Evolutionary conservation across 2,113 vertebrate genomes (phyloP), one percentile per base, ranked within the genome.

Genomic region (Otis tarda): DNA sequence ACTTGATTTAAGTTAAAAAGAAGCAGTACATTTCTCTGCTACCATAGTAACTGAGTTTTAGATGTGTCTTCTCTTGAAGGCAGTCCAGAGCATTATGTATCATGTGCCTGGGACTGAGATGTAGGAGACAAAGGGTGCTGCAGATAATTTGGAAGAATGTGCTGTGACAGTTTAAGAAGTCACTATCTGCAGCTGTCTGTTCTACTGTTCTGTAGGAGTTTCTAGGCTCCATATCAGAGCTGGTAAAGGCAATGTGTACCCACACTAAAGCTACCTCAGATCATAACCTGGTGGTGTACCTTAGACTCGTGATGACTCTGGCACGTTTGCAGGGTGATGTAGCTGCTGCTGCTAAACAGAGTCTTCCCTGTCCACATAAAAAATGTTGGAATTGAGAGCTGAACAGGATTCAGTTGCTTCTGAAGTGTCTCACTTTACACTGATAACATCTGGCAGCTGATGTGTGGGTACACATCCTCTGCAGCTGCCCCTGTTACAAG

Each of bases 11-110:
- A 8, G 4, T 13, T 64, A 52, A 65, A 95, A 87, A 79, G 60
- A 71, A 90, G 33, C 6, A 43, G 14, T 19, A 12, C 0, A 1
- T 52, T 88, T 79, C 23, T 60, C 43, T 94, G 93, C 74, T 94
- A 88, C 90, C 82, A 55, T 59, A 90, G 65, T 61, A 94, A 90
- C 82, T 50, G 74, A 70, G 6, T 74, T 87, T 84, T 87, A 84
- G 69, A 78, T 43, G 20, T 43, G 10, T 74, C 82, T 84, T 79
- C 31, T 78, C 60, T 56, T 71, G 31, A 82, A 67, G 25, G 17
- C 8, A 61, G n/a, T 53, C 56, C 6, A 37, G 64, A 70, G 9
- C 8, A 45, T 75, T 21, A 4, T 27, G 28, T 53, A 15, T 39
- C 10, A 3, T 28, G 19, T n/a, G 52, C 22, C 60, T 50, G n/a